phyloP scores from a whole-genome alignment of 2,888 invertebrate species.

The Dasypogon diadema region DNA sequence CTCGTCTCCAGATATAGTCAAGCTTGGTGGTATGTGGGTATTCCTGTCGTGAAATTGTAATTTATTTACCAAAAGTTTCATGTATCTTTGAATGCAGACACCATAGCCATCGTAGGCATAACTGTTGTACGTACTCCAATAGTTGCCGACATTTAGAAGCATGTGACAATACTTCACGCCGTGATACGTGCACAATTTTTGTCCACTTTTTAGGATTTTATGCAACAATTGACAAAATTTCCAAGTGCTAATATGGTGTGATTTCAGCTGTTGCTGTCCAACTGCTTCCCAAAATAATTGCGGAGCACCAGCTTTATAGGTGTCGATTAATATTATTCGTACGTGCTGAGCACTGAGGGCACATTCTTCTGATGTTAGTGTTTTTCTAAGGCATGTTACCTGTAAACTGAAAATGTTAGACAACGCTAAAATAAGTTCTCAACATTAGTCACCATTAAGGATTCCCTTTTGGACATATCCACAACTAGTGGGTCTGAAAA shows the following conservation, averaged over 20 bases:
- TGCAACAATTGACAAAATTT: conserved; percentile 99
- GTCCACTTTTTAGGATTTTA: conserved; percentile 95
- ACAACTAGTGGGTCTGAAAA: no score
- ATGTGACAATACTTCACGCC: conserved; percentile 84
- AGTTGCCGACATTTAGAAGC: conserved; percentile 87
- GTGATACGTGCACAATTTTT: conserved; percentile 86
- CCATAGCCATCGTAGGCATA: conserved; percentile 92
- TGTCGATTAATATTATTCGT: conserved; percentile 92
- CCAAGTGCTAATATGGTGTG: conserved; percentile 97
- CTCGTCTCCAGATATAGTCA: conserved; percentile 86
- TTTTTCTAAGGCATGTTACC: conserved; percentile 91
- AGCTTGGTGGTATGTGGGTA: conserved; percentile 92
- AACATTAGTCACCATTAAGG: background rate
- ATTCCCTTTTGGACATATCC: background rate
- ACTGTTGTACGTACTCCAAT: conserved; percentile 82
- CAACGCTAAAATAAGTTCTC: background rate
- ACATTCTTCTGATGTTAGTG: conserved; percentile 89
- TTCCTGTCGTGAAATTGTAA: conserved; percentile 94
- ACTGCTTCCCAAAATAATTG: conserved; percentile 87
- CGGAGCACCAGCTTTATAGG: conserved; percentile 92
- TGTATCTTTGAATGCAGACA: conserved; percentile 89
- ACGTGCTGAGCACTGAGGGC: conserved; percentile 99
- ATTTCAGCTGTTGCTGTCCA: conserved; percentile 70
- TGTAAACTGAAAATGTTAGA: conserved; percentile 67
- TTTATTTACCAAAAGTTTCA: conserved; percentile 86